Base-by-base conservation (phyloP, 2,888 invertebrate genomes). In the Brachynemurus nebulosus region DNA sequence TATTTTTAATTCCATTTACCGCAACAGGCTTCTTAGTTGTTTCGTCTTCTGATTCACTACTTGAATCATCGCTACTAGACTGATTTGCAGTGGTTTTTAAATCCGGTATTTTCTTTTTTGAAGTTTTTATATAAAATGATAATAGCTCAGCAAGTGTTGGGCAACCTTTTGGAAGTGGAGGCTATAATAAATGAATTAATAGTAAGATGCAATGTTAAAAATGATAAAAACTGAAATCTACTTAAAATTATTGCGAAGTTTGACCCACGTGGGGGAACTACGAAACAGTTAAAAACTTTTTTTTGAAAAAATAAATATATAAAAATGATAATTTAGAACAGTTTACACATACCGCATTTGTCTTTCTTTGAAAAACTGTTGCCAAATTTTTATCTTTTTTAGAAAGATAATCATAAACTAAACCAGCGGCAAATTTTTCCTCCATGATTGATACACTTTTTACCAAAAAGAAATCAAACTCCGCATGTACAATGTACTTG, bases 321-420 rank as follows among this genome's bases (percentile, higher is more conserved):
- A 11, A 25, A 21, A 4, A 37, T 17, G 18, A 19, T 39, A 45
- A 39, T 43, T 27, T 23, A 44, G 38, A 45, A 27, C 42, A 36
- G 45, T 38, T 49, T n/a, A n/a, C n/a, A 72, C 83, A 78, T 71
- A 85, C 85, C 66, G 80, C 76, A 60, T 84, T 83, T 1, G 76
- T 73, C 65, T 80, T 82, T 55, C 76, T 73, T 55, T 78, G 71
- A 58, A 79, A 83, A 40, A 77, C 69, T 54, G 74, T 70, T 0
- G 85, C 85, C 21, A 85, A 56, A 5, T 71, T 66, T 59, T 76
- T 76, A 56, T 83, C 78, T 51, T 72, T 69, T 51, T 69, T 73
- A 46, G 66, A 59, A 46, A 86, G 62, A 68, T 72, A 78, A 51
- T 84, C 77, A 51, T 76, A 71, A 46, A 84, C 69, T 45, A 85